These are phyloP conservation scores for Hemibagrus guttatus DNA, from an alignment of 2,797 vertebrate species.

Conservation along the genomic window DNA sequence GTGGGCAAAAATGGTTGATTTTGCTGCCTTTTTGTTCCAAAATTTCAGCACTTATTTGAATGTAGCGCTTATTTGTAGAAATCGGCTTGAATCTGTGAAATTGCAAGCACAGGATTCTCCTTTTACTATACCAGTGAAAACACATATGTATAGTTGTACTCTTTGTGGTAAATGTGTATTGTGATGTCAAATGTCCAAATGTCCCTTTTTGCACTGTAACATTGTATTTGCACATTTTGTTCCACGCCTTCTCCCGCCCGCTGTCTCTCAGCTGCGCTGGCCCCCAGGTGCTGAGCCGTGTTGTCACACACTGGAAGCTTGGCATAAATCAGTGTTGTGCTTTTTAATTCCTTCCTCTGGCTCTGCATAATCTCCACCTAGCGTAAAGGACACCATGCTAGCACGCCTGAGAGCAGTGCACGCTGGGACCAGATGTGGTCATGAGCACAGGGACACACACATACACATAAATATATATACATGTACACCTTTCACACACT, in stretches of 20 bases:
- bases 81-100: too few species aligned
- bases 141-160: too few species aligned
- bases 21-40: too few species aligned
- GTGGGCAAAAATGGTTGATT: too few species aligned
- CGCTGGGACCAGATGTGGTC: slow-evolving; percentile 66
- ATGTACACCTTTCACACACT: too few species aligned
- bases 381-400: slow-evolving; percentile 50
- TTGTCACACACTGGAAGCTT: slow-evolving; percentile 72
- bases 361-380: slow-evolving; percentile 64
- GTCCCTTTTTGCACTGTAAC: neutral
- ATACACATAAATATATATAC: neutral
- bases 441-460: slow-evolving; percentile 19
- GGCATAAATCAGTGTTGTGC: slow-evolving; percentile 75
- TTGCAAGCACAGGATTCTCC: too few species aligned
- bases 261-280: slow-evolving; percentile 40
- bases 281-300: slow-evolving; percentile 72
- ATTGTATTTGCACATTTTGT: neutral
- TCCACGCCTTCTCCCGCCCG: neutral
- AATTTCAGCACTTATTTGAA: too few species aligned
- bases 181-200: neutral
- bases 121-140: too few species aligned
- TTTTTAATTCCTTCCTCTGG: slow-evolving; percentile 66
- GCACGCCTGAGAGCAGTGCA: slow-evolving; percentile 62
- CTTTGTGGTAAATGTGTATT: too few species aligned
- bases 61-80: too few species aligned